Evolutionary conservation across 2,797 vertebrate species (phyloP).

Genomic region (Miichthys miiuy): DNA sequence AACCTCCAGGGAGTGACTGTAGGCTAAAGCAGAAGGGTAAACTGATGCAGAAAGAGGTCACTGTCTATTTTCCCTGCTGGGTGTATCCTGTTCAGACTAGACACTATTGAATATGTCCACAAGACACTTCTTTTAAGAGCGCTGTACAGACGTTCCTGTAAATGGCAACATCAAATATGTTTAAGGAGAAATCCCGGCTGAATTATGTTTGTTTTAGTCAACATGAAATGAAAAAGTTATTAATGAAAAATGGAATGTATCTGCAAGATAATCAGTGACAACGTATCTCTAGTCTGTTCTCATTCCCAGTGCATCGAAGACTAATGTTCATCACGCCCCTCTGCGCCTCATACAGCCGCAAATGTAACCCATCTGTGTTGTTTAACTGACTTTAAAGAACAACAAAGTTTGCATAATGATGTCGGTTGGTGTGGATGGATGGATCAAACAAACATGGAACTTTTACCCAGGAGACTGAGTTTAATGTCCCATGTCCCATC

Average conservation of each 20-base stretch:
- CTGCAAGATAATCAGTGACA: background rate
- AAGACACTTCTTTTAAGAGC: slow-evolving; percentile 1
- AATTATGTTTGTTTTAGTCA: background rate
- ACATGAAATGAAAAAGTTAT: background rate
- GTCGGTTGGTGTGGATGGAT: too few relatives aligned
- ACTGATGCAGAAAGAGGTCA: slow-evolving; percentile 67
- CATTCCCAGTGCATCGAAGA: too few relatives aligned
- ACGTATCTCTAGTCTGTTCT: too few relatives aligned
- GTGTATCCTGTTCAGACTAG: slow-evolving; percentile 13
- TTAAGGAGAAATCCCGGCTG: background rate
- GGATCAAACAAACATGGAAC: too few relatives aligned
- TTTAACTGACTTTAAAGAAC: too few relatives aligned
- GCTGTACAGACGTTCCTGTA: background rate
- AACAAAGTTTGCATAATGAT: too few relatives aligned
- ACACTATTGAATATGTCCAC: slow-evolving; percentile 13
- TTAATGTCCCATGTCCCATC: too few relatives aligned
- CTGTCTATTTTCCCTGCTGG: slow-evolving; percentile 36
- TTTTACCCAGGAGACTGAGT: too few relatives aligned
- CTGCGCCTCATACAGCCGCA: too few relatives aligned
- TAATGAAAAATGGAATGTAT: background rate
- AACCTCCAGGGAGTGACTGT: slow-evolving; percentile 58
- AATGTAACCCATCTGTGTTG: too few relatives aligned
- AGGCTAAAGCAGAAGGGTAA: slow-evolving; percentile 70
- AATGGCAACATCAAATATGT: background rate
- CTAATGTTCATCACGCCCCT: too few relatives aligned